Evolutionary conservation across 2,888 invertebrate genomes (phyloP).

Genomic region (Alloscopus bannaensis): DNA sequence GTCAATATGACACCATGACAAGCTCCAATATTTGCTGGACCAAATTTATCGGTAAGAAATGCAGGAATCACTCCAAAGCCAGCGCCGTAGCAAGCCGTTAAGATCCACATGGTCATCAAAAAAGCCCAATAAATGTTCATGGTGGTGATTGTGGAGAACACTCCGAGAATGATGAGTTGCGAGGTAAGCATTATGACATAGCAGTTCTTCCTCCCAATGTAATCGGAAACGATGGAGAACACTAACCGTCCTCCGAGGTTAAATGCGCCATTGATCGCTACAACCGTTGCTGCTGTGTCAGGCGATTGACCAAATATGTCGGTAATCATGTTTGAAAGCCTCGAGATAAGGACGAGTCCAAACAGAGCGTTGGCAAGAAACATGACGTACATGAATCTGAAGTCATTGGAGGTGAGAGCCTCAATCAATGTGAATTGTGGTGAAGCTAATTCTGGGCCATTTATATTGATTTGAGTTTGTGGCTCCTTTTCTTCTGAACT

Average conservation of each 20-base stretch:
- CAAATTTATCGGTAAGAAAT: conserved; percentile 62
- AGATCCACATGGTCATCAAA: conserved; percentile 64
- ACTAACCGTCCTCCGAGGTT: conserved; percentile 69
- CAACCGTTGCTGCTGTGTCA: conserved; percentile 65
- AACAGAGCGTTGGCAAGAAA: conserved; percentile 69
- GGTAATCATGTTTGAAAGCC: conserved; percentile 70
- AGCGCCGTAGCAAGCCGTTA: conserved; percentile 61
- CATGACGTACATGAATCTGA: conserved; percentile 67
- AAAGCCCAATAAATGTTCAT: conserved; percentile 66
- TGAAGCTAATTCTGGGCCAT: neutral
- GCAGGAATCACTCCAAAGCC: conserved; percentile 66
- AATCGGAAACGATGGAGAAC: conserved; percentile 68
- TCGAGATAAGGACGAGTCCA: conserved; percentile 69
- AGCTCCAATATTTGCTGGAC: conserved; percentile 67
- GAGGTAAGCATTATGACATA: conserved; percentile 67
- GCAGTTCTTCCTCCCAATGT: conserved; percentile 69
- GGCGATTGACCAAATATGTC: conserved; percentile 64
- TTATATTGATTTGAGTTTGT: neutral
- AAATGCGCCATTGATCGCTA: conserved; percentile 70
- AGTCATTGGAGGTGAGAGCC: conserved; percentile 65
- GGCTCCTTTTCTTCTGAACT: neutral
- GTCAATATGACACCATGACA: conserved; percentile 70
- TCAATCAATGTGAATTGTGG: conserved; percentile 58
- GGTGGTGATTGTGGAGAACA: conserved; percentile 63
- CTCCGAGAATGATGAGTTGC: conserved; percentile 63